Evolutionary conservation across 2,113 vertebrate species (phyloP), one percentile per base, ranked within the genome.

Genomic region (Brachypodius melanocephalos): DNA sequence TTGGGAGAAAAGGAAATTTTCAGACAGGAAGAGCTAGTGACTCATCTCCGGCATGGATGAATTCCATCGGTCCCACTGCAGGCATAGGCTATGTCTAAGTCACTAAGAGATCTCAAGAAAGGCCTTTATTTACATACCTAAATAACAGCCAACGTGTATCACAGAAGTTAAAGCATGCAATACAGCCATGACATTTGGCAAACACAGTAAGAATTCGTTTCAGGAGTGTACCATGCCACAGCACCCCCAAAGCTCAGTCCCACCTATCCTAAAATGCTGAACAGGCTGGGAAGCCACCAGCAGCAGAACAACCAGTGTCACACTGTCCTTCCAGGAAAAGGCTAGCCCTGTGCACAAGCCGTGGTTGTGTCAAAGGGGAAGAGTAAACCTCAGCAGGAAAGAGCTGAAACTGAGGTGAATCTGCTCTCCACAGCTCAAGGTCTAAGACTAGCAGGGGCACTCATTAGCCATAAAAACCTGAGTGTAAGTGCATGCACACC

Each of bases 221-320:
- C 7, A 7, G n/a, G n/a, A 55, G 15, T 1, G 2, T 6, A 43
- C 21, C 18, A 5, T 10, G 48, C 62, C 71, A 51, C 1, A 21
- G 17, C 46, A 80, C 17, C 48, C 16, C 29, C 59, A 12, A 25
- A 42, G 8, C 51, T 36, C 46, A 31, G 59, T 42, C 46, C 51
- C 51, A 31, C 10, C 38, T 32, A 25, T 6, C 8, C 31, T n/a
- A 22, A 48, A 58, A 40, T 4, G n/a, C 55, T 66, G 17, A 42
- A 34, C 10, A 12, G 58, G 24, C n/a, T 29, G 36, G n/a, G 49
- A 83, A 89, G 54, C 18, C 59, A 51, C 34, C 25, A 51, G 57
- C 19, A 67, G 46, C 3, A 1, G 14, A 36, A 76, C 24, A 17
- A 52, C 21, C 26, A 32, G 12, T 5, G 1, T 12, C 61, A 42